Evolutionary conservation across 2,888 invertebrate genomes (phyloP).

Genomic region (Timandra comae): DNA sequence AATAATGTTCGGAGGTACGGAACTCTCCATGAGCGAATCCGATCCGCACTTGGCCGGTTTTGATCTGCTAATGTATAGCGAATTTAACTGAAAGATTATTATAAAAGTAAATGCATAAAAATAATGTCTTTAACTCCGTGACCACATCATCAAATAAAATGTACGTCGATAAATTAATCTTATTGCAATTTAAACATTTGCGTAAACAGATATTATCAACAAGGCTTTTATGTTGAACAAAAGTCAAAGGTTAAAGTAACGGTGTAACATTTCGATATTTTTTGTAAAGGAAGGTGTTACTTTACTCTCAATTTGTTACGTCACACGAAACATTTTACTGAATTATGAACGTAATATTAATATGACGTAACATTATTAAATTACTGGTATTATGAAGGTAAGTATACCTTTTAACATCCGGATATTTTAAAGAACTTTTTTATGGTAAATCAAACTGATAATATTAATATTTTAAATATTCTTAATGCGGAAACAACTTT

Average conservation of each 20-base stretch:
- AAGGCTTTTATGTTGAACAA: constrained; percentile 26
- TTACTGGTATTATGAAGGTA: constrained; percentile 16
- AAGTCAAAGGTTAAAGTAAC: constrained; percentile 26
- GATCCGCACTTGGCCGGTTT: too few species aligned
- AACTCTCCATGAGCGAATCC: too few species aligned
- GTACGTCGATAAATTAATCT: neutral
- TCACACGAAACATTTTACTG: constrained; percentile 20
- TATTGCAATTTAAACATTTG: constrained; percentile 23
- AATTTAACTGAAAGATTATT: too few species aligned
- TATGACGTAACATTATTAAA: constrained; percentile 7
- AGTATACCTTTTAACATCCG: too few species aligned
- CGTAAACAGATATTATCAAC: constrained; percentile 37
- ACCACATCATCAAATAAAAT: neutral
- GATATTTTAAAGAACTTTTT: too few species aligned
- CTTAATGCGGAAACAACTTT: too few species aligned
- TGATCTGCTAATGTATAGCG: too few species aligned
- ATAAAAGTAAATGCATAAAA: too few species aligned
- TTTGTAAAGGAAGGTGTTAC: constrained; percentile 10
- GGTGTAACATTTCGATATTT: constrained; percentile 25
- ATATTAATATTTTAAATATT: too few species aligned
- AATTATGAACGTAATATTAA: constrained; percentile 21
- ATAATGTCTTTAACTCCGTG: too few species aligned
- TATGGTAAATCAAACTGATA: too few species aligned
- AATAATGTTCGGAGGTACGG: too few species aligned
- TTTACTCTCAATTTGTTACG: constrained; percentile 19